Evolutionary conservation across 2,888 invertebrate genomes (phyloP).

Genomic region (Tolmerus cingulatus): DNA sequence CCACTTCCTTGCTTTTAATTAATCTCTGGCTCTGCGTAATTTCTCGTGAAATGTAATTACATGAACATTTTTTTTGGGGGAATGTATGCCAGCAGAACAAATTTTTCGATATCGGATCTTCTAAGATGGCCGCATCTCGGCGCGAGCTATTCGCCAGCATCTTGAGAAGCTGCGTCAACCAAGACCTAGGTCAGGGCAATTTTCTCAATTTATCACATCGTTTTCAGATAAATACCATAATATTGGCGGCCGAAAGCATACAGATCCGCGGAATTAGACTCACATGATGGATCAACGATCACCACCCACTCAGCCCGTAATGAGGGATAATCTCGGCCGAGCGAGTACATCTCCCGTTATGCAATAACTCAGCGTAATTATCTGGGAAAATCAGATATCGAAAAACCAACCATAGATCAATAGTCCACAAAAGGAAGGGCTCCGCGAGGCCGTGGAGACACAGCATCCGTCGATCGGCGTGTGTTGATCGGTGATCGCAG

Average conservation of each 20-base stretch:
- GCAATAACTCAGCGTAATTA: slow-evolving; percentile 37
- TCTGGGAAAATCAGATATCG: slow-evolving; percentile 39
- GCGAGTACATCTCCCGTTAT: slow-evolving; percentile 34
- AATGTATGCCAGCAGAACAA: slow-evolving; percentile 34
- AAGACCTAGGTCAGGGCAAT: background rate
- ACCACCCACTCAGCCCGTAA: slow-evolving; percentile 18
- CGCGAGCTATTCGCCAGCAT: background rate
- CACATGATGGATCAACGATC: slow-evolving; percentile 8
- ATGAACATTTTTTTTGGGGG: background rate
- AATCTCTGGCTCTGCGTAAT: background rate
- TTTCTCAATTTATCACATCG: slow-evolving; percentile 22
- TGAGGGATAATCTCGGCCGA: slow-evolving; percentile 16
- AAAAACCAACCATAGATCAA: slow-evolving; percentile 15
- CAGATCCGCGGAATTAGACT: background rate
- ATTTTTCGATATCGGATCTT: background rate
- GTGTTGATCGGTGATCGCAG: background rate
- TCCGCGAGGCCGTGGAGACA: background rate
- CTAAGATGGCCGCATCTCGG: background rate
- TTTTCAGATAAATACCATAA: slow-evolving; percentile 14
- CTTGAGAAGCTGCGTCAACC: background rate
- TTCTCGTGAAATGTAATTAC: slow-evolving; percentile 10
- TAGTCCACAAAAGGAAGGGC: slow-evolving; percentile 19
- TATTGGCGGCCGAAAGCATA: background rate
- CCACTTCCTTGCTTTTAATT: background rate
- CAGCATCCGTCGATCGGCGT: background rate